Evolutionary conservation across 2,888 invertebrate genomes (phyloP).

Genomic region (Anoplius nigerrimus): DNA sequence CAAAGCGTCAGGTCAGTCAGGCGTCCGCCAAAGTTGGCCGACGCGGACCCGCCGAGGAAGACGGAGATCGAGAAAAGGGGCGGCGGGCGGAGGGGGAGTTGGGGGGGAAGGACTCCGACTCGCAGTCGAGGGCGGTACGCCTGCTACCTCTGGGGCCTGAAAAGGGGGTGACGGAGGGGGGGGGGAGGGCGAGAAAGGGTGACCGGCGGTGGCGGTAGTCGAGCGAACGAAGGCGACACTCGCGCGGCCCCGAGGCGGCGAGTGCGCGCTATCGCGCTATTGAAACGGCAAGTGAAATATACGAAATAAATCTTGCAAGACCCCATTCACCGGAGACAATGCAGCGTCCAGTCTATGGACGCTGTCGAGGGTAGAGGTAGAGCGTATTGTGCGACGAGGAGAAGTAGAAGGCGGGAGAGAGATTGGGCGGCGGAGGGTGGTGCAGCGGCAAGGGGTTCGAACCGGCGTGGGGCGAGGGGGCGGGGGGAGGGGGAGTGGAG

Average conservation of each 20-base stretch:
- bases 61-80: conserved; percentile 30
- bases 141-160: conserved; percentile 15
- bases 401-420: conserved; percentile 13
- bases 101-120: no score
- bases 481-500: conserved; percentile 19
- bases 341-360: conserved; percentile 72
- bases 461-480: conserved; percentile 64
- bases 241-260: conserved; percentile 58
- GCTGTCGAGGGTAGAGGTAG: conserved; percentile 64
- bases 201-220: conserved; percentile 20
- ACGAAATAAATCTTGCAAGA: conserved; percentile 76
- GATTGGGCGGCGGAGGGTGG: conserved; percentile 24
- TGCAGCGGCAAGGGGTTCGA: no score
- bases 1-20: conserved; percentile 40
- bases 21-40: conserved; percentile 49
- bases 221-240: conserved; percentile 57
- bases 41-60: conserved; percentile 18
- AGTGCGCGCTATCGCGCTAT: conserved; percentile 70
- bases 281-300: conserved; percentile 75
- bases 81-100: no score
- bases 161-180: conserved; percentile 1
- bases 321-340: conserved; percentile 74
- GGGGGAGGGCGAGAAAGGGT: conserved; percentile 4
- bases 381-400: conserved; percentile 69
- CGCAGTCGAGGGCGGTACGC: background rate